A percentile compares a stretch with the other conserved stretches of the same genome.
Conservation (phyloP, 2,888 invertebrate genomes). For the Agriotes lineatus region DNA sequence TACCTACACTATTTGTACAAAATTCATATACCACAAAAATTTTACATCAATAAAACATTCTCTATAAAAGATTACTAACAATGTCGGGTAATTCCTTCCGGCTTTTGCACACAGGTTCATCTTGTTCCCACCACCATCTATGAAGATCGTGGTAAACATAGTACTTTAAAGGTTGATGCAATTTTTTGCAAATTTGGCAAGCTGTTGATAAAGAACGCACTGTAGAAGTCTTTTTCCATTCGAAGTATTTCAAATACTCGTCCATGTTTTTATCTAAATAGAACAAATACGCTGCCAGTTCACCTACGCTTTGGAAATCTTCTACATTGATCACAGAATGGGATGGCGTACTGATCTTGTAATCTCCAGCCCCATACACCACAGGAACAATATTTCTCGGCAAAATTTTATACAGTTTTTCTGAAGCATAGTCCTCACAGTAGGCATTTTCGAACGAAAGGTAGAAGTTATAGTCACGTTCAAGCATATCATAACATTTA, state of each 20-base stretch:
- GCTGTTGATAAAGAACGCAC: not conserved
- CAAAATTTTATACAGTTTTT: slow-evolving; percentile 42
- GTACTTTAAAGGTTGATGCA: slow-evolving; percentile 27
- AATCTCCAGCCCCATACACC: slow-evolving; percentile 47
- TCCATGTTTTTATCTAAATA: slow-evolving; percentile 32
- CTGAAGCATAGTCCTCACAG: slow-evolving; percentile 47
- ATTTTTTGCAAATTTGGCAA: slow-evolving; percentile 41
- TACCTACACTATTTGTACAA: too few relatives aligned
- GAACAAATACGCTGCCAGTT: slow-evolving; percentile 41
- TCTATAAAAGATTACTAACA: slow-evolving; percentile 6
- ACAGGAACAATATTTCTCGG: slow-evolving; percentile 41
- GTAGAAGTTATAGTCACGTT: slow-evolving; percentile 40
- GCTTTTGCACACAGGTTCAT: slow-evolving; percentile 6
- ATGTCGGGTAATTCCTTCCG: slow-evolving; percentile 13
- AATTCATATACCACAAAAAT: too few relatives aligned
- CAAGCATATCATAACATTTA: not conserved
- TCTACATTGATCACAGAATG: slow-evolving; percentile 44
- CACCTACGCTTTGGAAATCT: slow-evolving; percentile 35
- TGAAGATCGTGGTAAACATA: slow-evolving; percentile 26
- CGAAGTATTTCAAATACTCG: slow-evolving; percentile 46
- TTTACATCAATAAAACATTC: too few relatives aligned
- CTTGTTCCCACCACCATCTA: slow-evolving; percentile 31
- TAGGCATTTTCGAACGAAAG: slow-evolving; percentile 48
- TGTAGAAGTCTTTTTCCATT: slow-evolving; percentile 43
- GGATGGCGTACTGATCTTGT: slow-evolving; percentile 39